phyloP scores from a whole-genome alignment of 2,797 vertebrate species.

The Malacoraja senta region DNA sequence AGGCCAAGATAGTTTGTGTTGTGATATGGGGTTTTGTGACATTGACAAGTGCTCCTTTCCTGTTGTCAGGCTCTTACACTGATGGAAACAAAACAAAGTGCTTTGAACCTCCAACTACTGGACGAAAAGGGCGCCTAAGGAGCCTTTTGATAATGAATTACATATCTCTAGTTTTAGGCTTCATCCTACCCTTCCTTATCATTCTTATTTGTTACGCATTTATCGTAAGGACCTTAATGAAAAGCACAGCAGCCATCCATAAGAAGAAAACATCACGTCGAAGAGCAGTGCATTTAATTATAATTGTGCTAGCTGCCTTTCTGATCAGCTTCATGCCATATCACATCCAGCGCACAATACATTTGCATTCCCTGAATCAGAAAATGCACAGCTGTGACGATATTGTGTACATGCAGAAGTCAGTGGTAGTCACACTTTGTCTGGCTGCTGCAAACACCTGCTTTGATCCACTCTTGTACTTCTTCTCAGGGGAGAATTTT shows the following conservation, averaged over 20 bases:
- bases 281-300: slow-evolving; percentile 82
- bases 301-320: slow-evolving; percentile 78
- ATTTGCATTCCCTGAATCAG: slow-evolving; percentile 62
- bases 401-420: slow-evolving; percentile 72
- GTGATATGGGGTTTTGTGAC: slow-evolving; percentile 81
- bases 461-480: slow-evolving; percentile 88
- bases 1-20: slow-evolving; percentile 64
- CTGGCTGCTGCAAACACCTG: slow-evolving; percentile 86
- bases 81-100: slow-evolving; percentile 78
- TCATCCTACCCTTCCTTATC: slow-evolving; percentile 73
- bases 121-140: not conserved
- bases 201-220: slow-evolving; percentile 80
- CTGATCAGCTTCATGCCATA: slow-evolving; percentile 84
- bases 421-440: slow-evolving; percentile 77
- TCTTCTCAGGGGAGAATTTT: slow-evolving; percentile 86
- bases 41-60: slow-evolving; percentile 68
- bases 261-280: slow-evolving; percentile 58
- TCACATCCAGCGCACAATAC: slow-evolving; percentile 79
- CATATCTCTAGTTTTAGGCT: slow-evolving; percentile 72
- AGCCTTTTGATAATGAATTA: slow-evolving; percentile 68
- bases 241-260: slow-evolving; percentile 52
- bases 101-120: slow-evolving; percentile 69
- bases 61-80: slow-evolving; percentile 55
- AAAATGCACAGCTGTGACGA: slow-evolving; percentile 52
- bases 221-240: slow-evolving; percentile 71